phyloP scores from a whole-genome alignment of 2,797 vertebrate genomes.

The Typhlichthys eigenmanni region DNA sequence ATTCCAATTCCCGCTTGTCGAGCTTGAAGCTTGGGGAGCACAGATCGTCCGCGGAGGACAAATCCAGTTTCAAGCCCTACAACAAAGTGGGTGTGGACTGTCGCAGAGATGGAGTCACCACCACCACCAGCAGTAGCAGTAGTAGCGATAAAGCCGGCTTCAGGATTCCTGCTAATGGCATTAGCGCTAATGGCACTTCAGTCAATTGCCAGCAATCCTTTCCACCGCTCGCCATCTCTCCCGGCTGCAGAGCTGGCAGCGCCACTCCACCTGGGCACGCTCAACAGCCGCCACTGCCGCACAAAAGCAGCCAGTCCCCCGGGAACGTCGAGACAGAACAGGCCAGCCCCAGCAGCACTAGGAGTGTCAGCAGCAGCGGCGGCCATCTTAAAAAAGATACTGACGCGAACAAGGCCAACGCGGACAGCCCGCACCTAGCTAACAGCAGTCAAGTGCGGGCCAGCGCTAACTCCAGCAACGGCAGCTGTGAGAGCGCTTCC shows the following conservation, averaged over 20 bases:
- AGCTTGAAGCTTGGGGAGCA: conserved; percentile 75
- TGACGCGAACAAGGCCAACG: conserved; percentile 54
- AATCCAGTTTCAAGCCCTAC: conserved; percentile 97
- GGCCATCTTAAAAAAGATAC: conserved; percentile 67
- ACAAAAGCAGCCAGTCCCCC: conserved; percentile 68
- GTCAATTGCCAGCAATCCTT: conserved; percentile 75
- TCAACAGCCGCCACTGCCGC: conserved; percentile 51
- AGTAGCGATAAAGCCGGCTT: conserved; percentile 83
- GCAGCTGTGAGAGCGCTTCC: conserved; percentile 78
- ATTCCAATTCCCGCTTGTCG: conserved; percentile 72
- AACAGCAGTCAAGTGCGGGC: conserved; percentile 75
- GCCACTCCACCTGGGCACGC: conserved; percentile 77
- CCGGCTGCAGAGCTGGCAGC: conserved; percentile 69
- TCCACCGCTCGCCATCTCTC: conserved; percentile 75
- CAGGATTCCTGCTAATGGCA: conserved; percentile 78
- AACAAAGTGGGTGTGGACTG: conserved; percentile 83
- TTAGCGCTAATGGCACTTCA: conserved; percentile 56
- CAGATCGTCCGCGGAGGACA: conserved; percentile 84
- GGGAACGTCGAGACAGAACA: conserved; percentile 62
- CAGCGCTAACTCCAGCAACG: conserved; percentile 77
- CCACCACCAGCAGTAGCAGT: conserved; percentile 37
- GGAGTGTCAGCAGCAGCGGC: conserved; percentile 49
- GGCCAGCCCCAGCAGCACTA: conserved; percentile 55
- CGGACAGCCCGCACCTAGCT: conserved; percentile 70
- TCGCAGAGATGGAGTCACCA: conserved; percentile 81